Base-by-base conservation (phyloP, 2,888 invertebrate species). In the Habrosyne pyritoides region DNA sequence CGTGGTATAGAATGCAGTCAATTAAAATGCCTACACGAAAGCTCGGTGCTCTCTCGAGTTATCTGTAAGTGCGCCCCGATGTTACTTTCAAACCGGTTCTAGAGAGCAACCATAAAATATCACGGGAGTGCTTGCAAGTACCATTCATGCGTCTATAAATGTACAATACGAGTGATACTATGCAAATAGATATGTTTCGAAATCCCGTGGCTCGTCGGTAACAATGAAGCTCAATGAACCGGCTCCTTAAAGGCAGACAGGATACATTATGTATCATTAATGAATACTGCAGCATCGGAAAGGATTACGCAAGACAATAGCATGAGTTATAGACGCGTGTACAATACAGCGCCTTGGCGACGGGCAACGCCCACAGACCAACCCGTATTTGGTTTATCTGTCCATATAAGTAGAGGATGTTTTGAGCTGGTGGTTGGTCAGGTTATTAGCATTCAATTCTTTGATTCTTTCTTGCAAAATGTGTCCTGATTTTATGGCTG, bases 341-440 rank as follows among this genome's bases (percentile, higher is more conserved):
- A 75, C 74, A 77, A 77, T 81, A 69, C 69, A 59, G 74, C 63
- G 79, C 75, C 76, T 75, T 72, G 83, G 70, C 80, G 80, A 77
- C 87, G 79, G 83, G 71, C 78, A 71, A 82, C 90, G 85, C 91
- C 89, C 84, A 91, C 91, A 72, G 60, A 61, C 75, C 69, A 64
- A 72, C 75, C 83, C 77, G 66, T 83, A 84, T 84, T 79, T 71
- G 83, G 83, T 71, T 79, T 84, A 89, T 87, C 87, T 80, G 69
- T 64, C 89, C 89, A 68, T 89, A 86, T 89, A 89, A 78, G 88
- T 66, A 79, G 84, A 72, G 88, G 88, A 84, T 77, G 88, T 84
- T 75, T 83, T 66, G 69, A 79, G 73, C 78, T 52, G 69, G 67
- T 75, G 68, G 68, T 57, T 63, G 57, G 62, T 69, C 28, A 49